These are phyloP conservation scores for Dendrolimus punctatus DNA, from an alignment of 1,140 invertebrate species.

Conservation along the genomic window DNA sequence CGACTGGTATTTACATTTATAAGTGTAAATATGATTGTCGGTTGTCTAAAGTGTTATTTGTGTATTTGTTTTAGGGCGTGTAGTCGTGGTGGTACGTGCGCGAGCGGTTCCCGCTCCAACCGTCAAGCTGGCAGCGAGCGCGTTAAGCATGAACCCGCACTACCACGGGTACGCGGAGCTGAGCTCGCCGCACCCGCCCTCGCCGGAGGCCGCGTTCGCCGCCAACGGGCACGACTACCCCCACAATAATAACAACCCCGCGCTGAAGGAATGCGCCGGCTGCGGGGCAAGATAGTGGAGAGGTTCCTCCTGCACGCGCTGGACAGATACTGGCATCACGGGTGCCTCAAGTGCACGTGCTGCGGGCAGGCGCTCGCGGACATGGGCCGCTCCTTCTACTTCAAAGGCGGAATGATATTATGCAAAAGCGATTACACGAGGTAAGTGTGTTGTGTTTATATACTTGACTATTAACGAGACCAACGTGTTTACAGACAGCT, in stretches of 20 bases:
- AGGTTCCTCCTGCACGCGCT: slow-evolving; percentile 89
- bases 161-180: slow-evolving; percentile 80
- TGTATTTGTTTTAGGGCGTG: slow-evolving; percentile 48
- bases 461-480: no score
- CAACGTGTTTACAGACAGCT: slow-evolving; percentile 6
- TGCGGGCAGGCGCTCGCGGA: slow-evolving; percentile 90
- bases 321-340: slow-evolving; percentile 95
- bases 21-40: no score
- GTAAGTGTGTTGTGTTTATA: slow-evolving; percentile 72
- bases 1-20: no score
- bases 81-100: slow-evolving; percentile 56
- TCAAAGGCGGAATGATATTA: slow-evolving; percentile 92
- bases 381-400: slow-evolving; percentile 91
- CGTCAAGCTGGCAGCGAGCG: slow-evolving; percentile 78
- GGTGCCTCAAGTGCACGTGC: slow-evolving; percentile 92
- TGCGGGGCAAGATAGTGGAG: slow-evolving; percentile 89
- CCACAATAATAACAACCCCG: slow-evolving; percentile 75
- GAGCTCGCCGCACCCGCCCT: slow-evolving; percentile 78
- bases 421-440: slow-evolving; percentile 95
- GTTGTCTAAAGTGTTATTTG: background rate
- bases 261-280: slow-evolving; percentile 77
- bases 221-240: slow-evolving; percentile 64
- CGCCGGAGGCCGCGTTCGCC: slow-evolving; percentile 73
- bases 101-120: slow-evolving; percentile 65
- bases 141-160: slow-evolving; percentile 80